phyloP scores from a whole-genome alignment of 2,113 vertebrate genomes.

The human (Homo sapiens) region DNA sequence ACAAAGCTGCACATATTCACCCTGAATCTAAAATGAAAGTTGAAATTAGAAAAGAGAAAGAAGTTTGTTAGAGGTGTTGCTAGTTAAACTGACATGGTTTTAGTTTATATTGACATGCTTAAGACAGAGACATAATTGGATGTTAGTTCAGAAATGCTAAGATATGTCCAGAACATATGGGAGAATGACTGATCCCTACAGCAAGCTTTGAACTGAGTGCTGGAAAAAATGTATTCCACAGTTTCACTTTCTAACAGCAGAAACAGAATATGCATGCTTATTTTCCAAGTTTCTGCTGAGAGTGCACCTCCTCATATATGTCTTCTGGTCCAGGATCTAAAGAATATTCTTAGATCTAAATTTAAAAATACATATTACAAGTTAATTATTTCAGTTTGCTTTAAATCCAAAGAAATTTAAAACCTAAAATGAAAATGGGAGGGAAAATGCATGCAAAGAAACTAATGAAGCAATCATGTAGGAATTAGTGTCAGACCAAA shows the following conservation, averaged over 20 bases:
- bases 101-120: background rate
- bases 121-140: background rate
- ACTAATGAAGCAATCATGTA: background rate
- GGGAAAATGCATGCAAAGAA: background rate
- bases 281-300: background rate
- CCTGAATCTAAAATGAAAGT: too few species aligned
- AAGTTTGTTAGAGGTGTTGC: background rate
- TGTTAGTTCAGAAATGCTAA: constrained; percentile 6
- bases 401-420: background rate
- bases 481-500: background rate
- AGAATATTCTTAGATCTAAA: background rate
- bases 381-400: background rate
- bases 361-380: background rate
- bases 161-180: background rate
- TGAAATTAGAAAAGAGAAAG: too few species aligned
- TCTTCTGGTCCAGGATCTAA: background rate
- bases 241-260: background rate
- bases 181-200: background rate
- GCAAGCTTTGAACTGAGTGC: background rate
- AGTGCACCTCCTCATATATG: background rate
- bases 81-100: constrained; percentile 29
- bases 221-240: background rate
- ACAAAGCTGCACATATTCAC: too few species aligned
- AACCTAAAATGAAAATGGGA: background rate
- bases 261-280: background rate